Base-by-base conservation (phyloP, 1,140 invertebrate species). In the Parasteatoda tepidariorum region DNA sequence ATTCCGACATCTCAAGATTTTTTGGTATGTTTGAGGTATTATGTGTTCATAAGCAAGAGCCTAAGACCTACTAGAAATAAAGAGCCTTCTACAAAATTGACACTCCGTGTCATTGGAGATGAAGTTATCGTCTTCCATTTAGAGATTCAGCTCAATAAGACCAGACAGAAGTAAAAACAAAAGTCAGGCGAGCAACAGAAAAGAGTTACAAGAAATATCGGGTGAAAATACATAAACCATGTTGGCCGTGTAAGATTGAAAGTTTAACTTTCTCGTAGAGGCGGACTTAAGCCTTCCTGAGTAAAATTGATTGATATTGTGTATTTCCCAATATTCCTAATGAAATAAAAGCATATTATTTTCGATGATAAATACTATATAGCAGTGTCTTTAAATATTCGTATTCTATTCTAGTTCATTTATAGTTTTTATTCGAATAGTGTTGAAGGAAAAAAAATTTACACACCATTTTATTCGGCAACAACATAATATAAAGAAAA, bases 111-210 rank as follows among this genome's bases (percentile, higher is more conserved):
- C 62, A 78, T 78, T 78, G 62, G 24, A 66, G 74, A 48, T 33
- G 74, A 78, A 78, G 74, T 78, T 78, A 78, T 64, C 34, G 38
- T 78, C 74, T 57, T 66, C 30, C 30, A 78, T 41, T 41, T 57
- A 28, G 24, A 62, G 15, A 34, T 54, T 26, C 15, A 31, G 22
- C 22, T 28, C 61, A 48, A 78, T 78, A 54, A 30, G 48, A 78
- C 11, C 24, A 26, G 74, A 78, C 59, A 78, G 34, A 64, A 26
- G 30, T 13, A 18, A 2, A 18, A 48, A 48, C 26, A 66, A 66
- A 26, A 66, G 26, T 18, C 61, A 48, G 68, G 57, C 41, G 41
- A 57, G 68, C 48, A 11, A 57, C 18, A 22, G 61, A 33, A 30
- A 13, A 18, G 6, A 7, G 38, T n/a, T n/a, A 22, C 11, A 59